Percentiles rank a stretch among this genome's conserved stretches.
These are phyloP conservation scores for Orestias chungarensis DNA, from an alignment of 2,797 vertebrate genomes.

Conservation along the genomic window DNA sequence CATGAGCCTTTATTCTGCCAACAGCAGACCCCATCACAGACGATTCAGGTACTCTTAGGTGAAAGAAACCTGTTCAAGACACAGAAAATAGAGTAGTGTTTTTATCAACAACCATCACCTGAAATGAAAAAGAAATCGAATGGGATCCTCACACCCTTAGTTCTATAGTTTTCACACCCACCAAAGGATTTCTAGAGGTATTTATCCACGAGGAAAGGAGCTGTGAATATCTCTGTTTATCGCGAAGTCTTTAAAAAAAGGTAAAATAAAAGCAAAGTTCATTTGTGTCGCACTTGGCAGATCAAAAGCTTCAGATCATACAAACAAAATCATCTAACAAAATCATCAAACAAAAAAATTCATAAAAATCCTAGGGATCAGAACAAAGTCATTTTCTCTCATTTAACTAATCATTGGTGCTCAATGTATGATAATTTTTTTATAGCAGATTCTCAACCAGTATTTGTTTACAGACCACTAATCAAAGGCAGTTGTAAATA, in stretches of 20 bases:
- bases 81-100: constrained; percentile 9
- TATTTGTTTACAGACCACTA: too few species aligned
- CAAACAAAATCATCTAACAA: too few species aligned
- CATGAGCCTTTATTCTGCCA: constrained; percentile 96
- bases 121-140: constrained; percentile 23
- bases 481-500: too few species aligned
- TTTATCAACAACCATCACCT: constrained; percentile 36
- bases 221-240: constrained; percentile 24
- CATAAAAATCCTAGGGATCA: too few species aligned
- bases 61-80: constrained; percentile 89
- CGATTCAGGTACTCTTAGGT: constrained; percentile 93
- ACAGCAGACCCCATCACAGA: constrained; percentile 89
- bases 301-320: too few species aligned
- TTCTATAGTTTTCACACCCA: constrained; percentile 22
- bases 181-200: constrained; percentile 15
- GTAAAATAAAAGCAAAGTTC: too few species aligned
- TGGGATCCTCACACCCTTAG: constrained; percentile 25
- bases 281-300: too few species aligned
- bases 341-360: too few species aligned
- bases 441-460: too few species aligned
- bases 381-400: too few species aligned
- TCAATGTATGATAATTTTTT: too few species aligned
- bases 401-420: too few species aligned
- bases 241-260: not conserved
- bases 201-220: constrained; percentile 41